Evolutionary conservation across 2,797 vertebrate species (phyloP).

Genomic region (Cynopterus sphinx): DNA sequence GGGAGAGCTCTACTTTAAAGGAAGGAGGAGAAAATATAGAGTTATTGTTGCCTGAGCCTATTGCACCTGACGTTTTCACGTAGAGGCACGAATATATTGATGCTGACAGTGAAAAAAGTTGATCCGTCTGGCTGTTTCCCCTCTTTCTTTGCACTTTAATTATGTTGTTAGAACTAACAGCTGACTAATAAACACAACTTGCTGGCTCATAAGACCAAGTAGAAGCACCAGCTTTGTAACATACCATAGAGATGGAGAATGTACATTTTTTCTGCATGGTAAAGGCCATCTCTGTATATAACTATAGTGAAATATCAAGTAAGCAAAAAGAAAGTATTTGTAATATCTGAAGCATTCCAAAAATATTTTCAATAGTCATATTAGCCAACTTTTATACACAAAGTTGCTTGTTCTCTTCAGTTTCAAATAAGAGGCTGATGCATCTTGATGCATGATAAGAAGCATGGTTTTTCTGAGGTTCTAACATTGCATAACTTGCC

Average conservation of each 20-base stretch:
- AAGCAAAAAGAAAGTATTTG: slow-evolving; percentile 62
- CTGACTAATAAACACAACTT: slow-evolving; percentile 69
- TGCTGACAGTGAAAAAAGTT: slow-evolving; percentile 32
- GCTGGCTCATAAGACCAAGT: slow-evolving; percentile 23
- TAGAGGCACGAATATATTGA: slow-evolving; percentile 66
- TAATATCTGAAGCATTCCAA: slow-evolving; percentile 62
- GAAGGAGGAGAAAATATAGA: slow-evolving; percentile 26
- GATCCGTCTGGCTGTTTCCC: slow-evolving; percentile 75
- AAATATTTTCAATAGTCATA: slow-evolving; percentile 65
- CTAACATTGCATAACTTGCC: slow-evolving; percentile 33
- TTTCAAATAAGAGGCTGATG: slow-evolving; percentile 72
- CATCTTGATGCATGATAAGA: slow-evolving; percentile 79
- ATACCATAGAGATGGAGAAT: slow-evolving; percentile 74
- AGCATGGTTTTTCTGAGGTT: slow-evolving; percentile 78
- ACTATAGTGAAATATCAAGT: slow-evolving; percentile 60
- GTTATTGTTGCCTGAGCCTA: slow-evolving; percentile 74
- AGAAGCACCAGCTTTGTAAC: slow-evolving; percentile 70
- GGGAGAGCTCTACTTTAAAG: slow-evolving; percentile 78
- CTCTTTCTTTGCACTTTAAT: slow-evolving; percentile 84
- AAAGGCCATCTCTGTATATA: slow-evolving; percentile 78
- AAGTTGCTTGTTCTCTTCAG: slow-evolving; percentile 76
- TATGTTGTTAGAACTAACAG: slow-evolving; percentile 73
- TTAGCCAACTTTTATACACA: slow-evolving; percentile 58
- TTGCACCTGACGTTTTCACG: slow-evolving; percentile 70
- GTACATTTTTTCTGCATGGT: slow-evolving; percentile 64